Evolutionary conservation across 1,140 invertebrate species (phyloP).

Genomic region (Drosophila kikkawai): DNA sequence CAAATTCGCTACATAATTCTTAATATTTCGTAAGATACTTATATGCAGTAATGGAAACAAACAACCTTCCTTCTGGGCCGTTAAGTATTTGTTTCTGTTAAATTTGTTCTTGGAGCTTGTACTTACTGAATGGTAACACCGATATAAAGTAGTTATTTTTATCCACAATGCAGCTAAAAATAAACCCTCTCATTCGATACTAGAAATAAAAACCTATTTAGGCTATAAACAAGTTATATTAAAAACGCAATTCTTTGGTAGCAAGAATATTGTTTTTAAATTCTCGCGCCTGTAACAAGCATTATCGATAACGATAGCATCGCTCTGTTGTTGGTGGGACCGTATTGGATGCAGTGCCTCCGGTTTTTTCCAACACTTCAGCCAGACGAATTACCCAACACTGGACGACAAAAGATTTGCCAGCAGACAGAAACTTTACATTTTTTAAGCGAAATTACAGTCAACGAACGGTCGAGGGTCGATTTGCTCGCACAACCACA

Average conservation of each 20-base stretch:
- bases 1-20: no score
- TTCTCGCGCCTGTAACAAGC: background rate
- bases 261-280: background rate
- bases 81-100: no score
- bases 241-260: background rate
- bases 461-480: conserved; percentile 7
- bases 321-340: background rate
- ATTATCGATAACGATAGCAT: background rate
- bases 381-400: conserved; percentile 9
- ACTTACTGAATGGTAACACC: no score
- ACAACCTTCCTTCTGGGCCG: no score
- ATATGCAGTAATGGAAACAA: no score
- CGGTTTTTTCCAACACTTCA: background rate
- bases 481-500: background rate
- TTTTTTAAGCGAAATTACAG: conserved; percentile 17
- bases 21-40: no score
- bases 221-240: background rate
- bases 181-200: background rate
- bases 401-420: conserved; percentile 31
- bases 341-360: background rate
- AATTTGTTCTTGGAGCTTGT: no score
- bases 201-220: background rate
- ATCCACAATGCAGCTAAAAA: background rate
- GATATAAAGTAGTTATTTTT: background rate
- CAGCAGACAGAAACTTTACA: conserved; percentile 41